Base-by-base conservation (phyloP, 2,888 invertebrate species). In the Boloria euphrosyne region DNA sequence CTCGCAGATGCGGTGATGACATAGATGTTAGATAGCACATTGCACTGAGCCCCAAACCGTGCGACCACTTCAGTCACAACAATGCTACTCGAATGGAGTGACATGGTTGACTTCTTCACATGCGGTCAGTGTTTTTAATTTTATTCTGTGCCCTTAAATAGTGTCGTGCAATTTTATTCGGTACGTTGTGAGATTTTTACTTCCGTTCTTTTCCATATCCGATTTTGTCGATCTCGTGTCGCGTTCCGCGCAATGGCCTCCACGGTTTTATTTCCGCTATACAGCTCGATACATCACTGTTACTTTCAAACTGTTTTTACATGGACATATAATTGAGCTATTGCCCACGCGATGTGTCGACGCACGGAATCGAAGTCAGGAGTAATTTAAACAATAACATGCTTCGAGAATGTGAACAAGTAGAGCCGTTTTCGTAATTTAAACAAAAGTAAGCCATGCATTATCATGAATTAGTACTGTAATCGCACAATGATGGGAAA, bases 61-160 rank as follows among this genome's bases (percentile, higher is more conserved):
- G 86, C 74, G 84, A 84, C 76, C 76, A 70, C 72, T 76, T 87
- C 89, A 91, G 91, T 91, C 83, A 83, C 81, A 84, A 85, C 79
- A 79, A 89, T 89, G 90, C 82, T 88, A 85, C 84, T 90, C 88
- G 86, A 88, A 85, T 90, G 89, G 87, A 86, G 86, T 82, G 91
- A 91, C 90, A 89, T 90, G 89, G 81, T 90, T 76, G 89, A 89
- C 76, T 89, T 89, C 80, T 82, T 90, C 75, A 80, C 81, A 72
- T 89, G 90, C 80, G 91, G 91, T 90, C 85, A 85, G 89, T 90
- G 65, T 70, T 77, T 77, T 79, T 79, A 63, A 70, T 74, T 69
- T 70, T 71, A 70, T 69, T 68, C 65, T 65, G 69, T 73, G 69
- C 65, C 63, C 62, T 18, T 50, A 63, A 64, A 69, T 67, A 73